Conservation (phyloP, 2,888 invertebrate genomes). For the Choristoneura rosaceana region DNA sequence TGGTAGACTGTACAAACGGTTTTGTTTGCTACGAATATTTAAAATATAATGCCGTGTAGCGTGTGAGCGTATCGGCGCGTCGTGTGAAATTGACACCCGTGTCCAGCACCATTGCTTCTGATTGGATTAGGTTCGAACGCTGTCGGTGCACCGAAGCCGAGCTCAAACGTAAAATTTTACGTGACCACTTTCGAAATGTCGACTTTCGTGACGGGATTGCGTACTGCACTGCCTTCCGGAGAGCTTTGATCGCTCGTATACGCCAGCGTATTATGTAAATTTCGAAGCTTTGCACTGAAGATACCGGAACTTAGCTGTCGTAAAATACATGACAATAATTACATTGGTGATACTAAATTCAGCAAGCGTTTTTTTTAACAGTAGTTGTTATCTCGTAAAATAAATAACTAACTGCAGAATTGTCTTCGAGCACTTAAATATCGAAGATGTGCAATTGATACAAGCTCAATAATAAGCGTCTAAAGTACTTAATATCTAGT, state of each 20-base stretch:
- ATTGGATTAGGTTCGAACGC: conserved; percentile 82
- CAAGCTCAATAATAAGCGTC: conserved; percentile 11
- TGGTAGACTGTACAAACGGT: neutral
- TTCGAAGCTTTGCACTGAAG: conserved; percentile 62
- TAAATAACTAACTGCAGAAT: neutral
- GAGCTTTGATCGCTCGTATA: conserved; percentile 67
- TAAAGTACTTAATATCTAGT: conserved; percentile 31
- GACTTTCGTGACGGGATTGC: conserved; percentile 75
- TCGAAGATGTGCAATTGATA: conserved; percentile 21
- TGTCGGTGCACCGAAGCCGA: conserved; percentile 72
- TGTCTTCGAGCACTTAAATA: conserved; percentile 4
- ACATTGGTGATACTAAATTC: neutral
- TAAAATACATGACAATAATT: conserved; percentile 28
- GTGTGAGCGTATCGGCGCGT: conserved; percentile 49
- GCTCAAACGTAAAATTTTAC: conserved; percentile 84
- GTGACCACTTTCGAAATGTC: conserved; percentile 81
- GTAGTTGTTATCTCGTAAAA: neutral
- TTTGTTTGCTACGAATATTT: neutral
- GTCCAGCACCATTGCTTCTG: conserved; percentile 77
- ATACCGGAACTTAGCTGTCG: conserved; percentile 44
- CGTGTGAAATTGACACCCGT: conserved; percentile 76
- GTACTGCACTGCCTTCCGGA: conserved; percentile 64
- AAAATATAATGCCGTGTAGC: conserved; percentile 34
- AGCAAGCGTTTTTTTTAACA: neutral
- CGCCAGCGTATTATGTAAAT: conserved; percentile 75